Conservation (phyloP, 2,888 invertebrate species). For the Blera fallax region DNA sequence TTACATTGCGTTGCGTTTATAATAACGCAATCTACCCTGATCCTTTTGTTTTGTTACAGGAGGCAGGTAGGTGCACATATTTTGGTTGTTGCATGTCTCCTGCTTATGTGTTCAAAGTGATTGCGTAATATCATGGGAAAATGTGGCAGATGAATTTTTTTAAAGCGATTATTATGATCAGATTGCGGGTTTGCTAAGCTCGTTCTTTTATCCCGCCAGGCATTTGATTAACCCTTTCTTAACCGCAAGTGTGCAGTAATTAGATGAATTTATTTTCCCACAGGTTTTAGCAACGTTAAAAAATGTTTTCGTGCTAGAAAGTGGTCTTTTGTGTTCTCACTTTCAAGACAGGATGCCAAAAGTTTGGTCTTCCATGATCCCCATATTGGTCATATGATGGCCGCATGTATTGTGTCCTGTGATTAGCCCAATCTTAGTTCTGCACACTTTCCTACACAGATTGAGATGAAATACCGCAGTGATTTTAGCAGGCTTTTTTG, state of each 20-base stretch:
- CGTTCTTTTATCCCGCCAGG: not conserved
- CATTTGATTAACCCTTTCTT: conserved; percentile 17
- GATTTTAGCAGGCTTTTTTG: no score
- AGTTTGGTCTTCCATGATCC: no score
- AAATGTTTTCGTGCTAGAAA: no score
- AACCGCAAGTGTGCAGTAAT: not conserved
- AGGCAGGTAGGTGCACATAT: conserved; percentile 27
- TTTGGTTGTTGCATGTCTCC: not conserved
- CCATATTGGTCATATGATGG: no score
- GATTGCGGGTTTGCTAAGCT: not conserved
- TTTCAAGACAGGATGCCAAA: no score
- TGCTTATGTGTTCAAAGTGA: not conserved
- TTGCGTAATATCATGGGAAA: conserved; percentile 42
- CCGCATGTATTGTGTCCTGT: no score
- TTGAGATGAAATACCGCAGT: no score
- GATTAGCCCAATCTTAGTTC: no score
- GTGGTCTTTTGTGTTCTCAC: no score
- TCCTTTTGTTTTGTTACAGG: conserved; percentile 23
- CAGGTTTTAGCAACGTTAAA: not conserved
- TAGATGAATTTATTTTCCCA: conserved; percentile 6
- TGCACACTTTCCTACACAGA: no score
- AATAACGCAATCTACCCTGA: conserved; percentile 18
- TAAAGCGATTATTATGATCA: conserved; percentile 21
- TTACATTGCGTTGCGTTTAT: not conserved
- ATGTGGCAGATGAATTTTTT: conserved; percentile 37